Percentiles rank a stretch among this genome's conserved stretches.
Conservation (phyloP, 1,140 invertebrate genomes). For the Coenobita brevimanus region DNA sequence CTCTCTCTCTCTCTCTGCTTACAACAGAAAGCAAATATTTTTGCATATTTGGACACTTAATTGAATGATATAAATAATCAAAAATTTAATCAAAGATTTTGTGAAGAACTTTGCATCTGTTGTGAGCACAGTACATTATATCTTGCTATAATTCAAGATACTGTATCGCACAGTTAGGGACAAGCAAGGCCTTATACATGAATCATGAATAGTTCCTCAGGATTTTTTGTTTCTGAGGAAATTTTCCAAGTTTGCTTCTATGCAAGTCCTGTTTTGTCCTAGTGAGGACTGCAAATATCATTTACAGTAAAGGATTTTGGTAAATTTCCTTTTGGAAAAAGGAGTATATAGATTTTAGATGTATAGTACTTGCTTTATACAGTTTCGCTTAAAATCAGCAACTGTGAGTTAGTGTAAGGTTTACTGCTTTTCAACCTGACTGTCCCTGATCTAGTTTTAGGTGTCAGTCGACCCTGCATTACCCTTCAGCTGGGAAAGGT, state of each 20-base stretch:
- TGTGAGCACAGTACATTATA: constrained; percentile 27
- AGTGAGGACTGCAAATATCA: not conserved
- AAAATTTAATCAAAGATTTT: constrained; percentile 24
- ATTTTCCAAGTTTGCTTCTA: not conserved
- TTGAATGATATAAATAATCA: not conserved
- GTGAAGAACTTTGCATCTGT: not conserved
- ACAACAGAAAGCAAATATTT: no score
- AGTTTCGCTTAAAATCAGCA: not conserved
- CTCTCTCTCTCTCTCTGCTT: no score
- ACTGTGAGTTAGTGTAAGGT: constrained; percentile 22
- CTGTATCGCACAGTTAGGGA: not conserved
- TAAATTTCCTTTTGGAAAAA: no score
- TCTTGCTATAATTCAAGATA: not conserved
- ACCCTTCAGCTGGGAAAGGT: not conserved
- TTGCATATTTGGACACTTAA: not conserved
- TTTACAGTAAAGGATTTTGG: no score
- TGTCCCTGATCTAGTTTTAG: not conserved
- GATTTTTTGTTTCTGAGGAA: not conserved
- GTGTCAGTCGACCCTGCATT: constrained; percentile 22
- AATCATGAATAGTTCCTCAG: constrained; percentile 6
- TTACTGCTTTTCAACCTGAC: constrained; percentile 15
- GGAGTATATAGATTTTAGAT: not conserved
- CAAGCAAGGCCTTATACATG: constrained; percentile 18
- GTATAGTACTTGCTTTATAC: not conserved
- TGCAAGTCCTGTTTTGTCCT: not conserved